phyloP scores from a whole-genome alignment of 1,140 invertebrate genomes.

The Aricia agestis region DNA sequence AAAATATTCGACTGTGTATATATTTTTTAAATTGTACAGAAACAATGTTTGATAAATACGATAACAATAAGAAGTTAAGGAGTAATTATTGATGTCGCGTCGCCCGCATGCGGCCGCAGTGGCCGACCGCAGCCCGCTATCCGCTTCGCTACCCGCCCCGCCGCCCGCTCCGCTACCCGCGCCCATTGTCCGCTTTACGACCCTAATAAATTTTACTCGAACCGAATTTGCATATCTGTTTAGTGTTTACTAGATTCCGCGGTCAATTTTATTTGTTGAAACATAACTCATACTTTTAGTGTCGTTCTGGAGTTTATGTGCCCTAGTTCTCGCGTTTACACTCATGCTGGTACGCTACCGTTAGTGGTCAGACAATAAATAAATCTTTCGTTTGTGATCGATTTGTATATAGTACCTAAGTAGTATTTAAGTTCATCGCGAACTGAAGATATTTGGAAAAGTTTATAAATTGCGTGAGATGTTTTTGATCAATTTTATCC shows the following conservation, averaged over 20 bases:
- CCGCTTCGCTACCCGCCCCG: constrained; percentile 3
- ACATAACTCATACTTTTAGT: constrained; percentile 8
- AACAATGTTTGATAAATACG: constrained; percentile 38
- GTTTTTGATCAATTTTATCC: too few species aligned
- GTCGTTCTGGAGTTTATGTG: not conserved
- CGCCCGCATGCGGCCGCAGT: constrained; percentile 11
- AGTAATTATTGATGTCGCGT: not conserved
- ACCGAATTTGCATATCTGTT: constrained; percentile 47
- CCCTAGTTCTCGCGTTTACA: not conserved
- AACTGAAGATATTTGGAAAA: too few species aligned
- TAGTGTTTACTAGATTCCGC: constrained; percentile 13
- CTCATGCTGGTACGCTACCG: not conserved
- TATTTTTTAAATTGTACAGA: not conserved
- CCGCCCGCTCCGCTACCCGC: not conserved
- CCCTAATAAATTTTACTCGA: constrained; percentile 42
- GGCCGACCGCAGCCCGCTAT: constrained; percentile 30
- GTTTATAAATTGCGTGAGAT: too few species aligned
- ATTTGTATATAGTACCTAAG: not conserved
- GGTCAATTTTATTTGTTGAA: constrained; percentile 10
- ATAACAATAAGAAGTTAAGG: not conserved
- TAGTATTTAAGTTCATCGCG: too few species aligned
- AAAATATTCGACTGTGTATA: too few species aligned
- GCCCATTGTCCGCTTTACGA: constrained; percentile 33
- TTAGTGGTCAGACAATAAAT: not conserved
- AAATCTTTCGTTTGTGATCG: not conserved